A percentile compares a stretch with the other conserved stretches of the same genome.
These are phyloP conservation scores for Apotomis turbidana DNA, from an alignment of 2,888 invertebrate genomes.

Conservation along the genomic window DNA sequence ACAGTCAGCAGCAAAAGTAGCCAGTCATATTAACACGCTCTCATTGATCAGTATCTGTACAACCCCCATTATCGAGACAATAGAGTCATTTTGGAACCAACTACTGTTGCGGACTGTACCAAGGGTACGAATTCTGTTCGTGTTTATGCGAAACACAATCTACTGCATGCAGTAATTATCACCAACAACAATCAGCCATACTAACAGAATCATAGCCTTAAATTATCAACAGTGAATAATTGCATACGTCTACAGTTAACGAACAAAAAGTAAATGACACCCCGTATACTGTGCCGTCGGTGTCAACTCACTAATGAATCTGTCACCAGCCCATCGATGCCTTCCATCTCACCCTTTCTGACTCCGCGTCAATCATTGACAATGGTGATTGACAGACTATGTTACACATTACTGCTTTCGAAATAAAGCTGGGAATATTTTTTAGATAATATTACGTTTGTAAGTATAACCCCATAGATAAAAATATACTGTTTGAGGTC, in stretches of 20 bases:
- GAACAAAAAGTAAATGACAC: conserved; percentile 14
- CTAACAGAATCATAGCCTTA: too few species aligned
- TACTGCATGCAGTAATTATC: too few species aligned
- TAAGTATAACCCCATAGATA: not conserved
- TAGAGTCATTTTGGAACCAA: too few species aligned
- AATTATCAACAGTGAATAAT: too few species aligned
- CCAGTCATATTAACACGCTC: too few species aligned
- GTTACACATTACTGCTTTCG: conserved; percentile 8
- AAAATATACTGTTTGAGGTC: not conserved
- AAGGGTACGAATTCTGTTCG: too few species aligned
- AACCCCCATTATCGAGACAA: too few species aligned
- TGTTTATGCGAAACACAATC: too few species aligned
- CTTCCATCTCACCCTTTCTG: conserved; percentile 11
- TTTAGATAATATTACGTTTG: not conserved
- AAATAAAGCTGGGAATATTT: conserved; percentile 5
- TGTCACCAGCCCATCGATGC: conserved; percentile 17
- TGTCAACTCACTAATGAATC: conserved; percentile 25
- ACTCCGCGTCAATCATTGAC: conserved; percentile 19
- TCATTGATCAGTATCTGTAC: too few species aligned
- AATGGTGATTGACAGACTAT: conserved; percentile 10
- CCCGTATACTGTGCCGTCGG: not conserved
- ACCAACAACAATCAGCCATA: too few species aligned
- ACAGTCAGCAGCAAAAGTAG: too few species aligned
- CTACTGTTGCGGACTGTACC: too few species aligned
- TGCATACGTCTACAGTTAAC: not conserved